Conservation (phyloP, 2,113 vertebrate genomes). For the Oreotrochilus melanogaster region DNA sequence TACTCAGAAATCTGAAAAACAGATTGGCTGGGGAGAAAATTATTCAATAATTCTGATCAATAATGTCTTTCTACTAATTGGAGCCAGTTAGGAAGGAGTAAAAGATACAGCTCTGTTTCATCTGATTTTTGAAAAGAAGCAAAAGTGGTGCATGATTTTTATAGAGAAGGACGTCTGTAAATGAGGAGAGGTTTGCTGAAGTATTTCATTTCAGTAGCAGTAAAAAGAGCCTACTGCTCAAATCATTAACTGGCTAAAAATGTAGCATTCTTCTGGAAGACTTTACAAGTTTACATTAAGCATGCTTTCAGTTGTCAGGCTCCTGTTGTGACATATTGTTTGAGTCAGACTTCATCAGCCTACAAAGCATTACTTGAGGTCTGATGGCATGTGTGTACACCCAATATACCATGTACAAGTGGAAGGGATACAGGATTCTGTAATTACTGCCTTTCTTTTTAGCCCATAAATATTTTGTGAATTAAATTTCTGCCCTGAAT, state of each 20-base stretch:
- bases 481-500: background rate
- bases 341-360: slow-evolving; percentile 71
- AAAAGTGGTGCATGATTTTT: background rate
- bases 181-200: slow-evolving; percentile 33
- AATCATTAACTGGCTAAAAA: slow-evolving; percentile 72
- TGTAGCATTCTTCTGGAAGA: slow-evolving; percentile 59
- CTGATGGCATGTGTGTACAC: background rate
- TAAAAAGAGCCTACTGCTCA: slow-evolving; percentile 56
- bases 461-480: background rate
- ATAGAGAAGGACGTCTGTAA: slow-evolving; percentile 50
- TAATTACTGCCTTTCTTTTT: slow-evolving; percentile 32
- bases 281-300: slow-evolving; percentile 71
- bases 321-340: slow-evolving; percentile 63
- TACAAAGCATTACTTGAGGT: slow-evolving; percentile 69
- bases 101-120: background rate
- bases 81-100: background rate
- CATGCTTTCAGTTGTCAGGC: slow-evolving; percentile 70
- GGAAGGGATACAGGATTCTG: slow-evolving; percentile 1
- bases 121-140: background rate
- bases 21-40: background rate
- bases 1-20: slow-evolving; percentile 6
- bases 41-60: background rate
- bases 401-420: background rate
- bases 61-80: background rate
- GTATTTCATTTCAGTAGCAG: slow-evolving; percentile 71